These are phyloP conservation scores for Chloroclystis v-ata DNA, from an alignment of 2,888 invertebrate genomes.

Conservation along the genomic window DNA sequence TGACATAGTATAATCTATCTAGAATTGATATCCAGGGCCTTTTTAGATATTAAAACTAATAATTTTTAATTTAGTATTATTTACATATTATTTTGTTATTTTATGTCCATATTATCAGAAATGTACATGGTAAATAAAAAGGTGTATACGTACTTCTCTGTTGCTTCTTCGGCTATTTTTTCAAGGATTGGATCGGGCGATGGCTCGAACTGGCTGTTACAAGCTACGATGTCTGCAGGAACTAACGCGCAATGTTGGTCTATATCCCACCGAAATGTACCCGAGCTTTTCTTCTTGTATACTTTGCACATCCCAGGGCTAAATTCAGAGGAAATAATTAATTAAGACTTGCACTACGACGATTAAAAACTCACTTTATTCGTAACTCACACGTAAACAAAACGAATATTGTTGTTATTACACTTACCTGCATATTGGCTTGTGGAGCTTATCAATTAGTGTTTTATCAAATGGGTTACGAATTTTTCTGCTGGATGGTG, in stretches of 20 bases:
- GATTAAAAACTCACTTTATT: neutral
- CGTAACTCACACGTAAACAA: constrained; percentile 1
- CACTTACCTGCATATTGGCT: constrained; percentile 82
- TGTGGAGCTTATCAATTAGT: constrained; percentile 80
- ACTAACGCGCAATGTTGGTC: constrained; percentile 82
- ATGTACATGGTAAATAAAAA: no score
- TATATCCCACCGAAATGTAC: constrained; percentile 80
- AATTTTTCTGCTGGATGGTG: constrained; percentile 66
- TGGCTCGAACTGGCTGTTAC: constrained; percentile 79
- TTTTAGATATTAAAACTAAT: no score
- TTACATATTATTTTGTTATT: no score
- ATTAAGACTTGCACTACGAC: neutral
- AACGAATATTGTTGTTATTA: neutral
- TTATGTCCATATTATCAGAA: no score
- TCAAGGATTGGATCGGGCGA: constrained; percentile 81
- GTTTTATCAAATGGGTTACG: constrained; percentile 84
- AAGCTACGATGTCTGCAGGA: constrained; percentile 83
- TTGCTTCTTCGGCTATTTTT: constrained; percentile 81
- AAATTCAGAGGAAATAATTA: constrained; percentile 1
- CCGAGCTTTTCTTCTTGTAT: constrained; percentile 60
- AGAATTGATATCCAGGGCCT: no score
- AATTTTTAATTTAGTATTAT: no score
- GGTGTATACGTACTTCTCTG: constrained; percentile 72
- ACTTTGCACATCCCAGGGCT: constrained; percentile 76
- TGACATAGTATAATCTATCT: no score